A percentile compares a stretch with the other conserved stretches of the same genome.
Conservation (phyloP, 1,140 invertebrate species). For the Amphibalanus amphitrite region DNA sequence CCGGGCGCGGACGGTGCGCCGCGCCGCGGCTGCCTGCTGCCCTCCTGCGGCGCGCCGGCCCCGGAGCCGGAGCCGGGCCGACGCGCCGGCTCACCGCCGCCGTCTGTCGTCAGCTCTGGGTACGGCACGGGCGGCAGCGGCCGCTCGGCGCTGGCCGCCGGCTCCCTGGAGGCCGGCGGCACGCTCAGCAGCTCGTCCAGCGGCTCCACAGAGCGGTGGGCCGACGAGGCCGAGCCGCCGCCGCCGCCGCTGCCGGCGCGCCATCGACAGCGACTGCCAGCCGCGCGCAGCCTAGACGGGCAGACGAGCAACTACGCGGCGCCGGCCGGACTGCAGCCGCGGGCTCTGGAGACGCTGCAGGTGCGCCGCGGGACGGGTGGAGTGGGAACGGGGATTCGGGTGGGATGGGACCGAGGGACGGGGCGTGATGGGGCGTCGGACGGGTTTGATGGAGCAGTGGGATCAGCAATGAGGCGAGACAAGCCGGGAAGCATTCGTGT, state of each 20-base stretch:
- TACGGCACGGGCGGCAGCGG: conserved; percentile 64
- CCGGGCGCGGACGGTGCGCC: conserved; percentile 47
- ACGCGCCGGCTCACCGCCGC: conserved; percentile 56
- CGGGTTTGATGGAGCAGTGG: too few species aligned
- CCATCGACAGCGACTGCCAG: neutral
- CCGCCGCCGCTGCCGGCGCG: neutral
- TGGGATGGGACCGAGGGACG: too few species aligned
- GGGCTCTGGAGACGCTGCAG: neutral
- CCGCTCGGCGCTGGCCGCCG: conserved; percentile 41
- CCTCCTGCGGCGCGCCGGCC: conserved; percentile 34
- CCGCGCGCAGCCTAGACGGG: neutral
- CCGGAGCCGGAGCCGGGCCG: conserved; percentile 25
- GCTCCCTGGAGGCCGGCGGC: too few species aligned
- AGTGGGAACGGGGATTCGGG: too few species aligned
- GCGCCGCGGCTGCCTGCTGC: conserved; percentile 34
- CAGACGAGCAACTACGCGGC: neutral
- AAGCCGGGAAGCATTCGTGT: too few species aligned
- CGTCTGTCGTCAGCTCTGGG: conserved; percentile 61
- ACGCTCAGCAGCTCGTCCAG: conserved; percentile 7
- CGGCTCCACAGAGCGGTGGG: neutral
- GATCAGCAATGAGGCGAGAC: too few species aligned
- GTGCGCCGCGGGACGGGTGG: too few species aligned
- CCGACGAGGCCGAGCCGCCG: neutral
- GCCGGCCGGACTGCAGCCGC: neutral
- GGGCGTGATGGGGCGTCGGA: too few species aligned